A percentile compares a stretch with the other conserved stretches of the same genome.
Conservation (phyloP, 2,797 vertebrate genomes). For the Enteromius fasciolatus region DNA sequence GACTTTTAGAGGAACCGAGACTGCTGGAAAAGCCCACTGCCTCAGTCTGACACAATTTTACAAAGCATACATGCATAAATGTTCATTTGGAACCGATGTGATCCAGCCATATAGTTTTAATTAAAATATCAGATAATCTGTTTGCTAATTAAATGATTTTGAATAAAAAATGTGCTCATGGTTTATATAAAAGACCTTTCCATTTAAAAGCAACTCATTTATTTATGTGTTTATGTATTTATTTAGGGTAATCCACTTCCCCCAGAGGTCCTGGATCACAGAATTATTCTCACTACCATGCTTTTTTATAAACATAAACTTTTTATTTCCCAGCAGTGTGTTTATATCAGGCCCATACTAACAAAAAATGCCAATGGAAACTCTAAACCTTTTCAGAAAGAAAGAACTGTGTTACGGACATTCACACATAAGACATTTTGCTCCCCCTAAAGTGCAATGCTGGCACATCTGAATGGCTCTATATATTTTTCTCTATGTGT, state of each 20-base stretch:
- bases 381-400: not conserved
- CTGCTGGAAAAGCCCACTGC: conserved; percentile 3
- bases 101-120: not conserved
- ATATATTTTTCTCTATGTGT: not conserved
- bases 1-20: conserved; percentile 5
- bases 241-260: not conserved
- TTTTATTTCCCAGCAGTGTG: not conserved
- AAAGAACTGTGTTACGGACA: not conserved
- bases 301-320: conserved; percentile 3
- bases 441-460: conserved; percentile 19
- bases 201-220: not conserved
- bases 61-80: not conserved
- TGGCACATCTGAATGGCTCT: conserved; percentile 22
- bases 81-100: not conserved
- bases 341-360: conserved; percentile 5
- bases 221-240: not conserved
- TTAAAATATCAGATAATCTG: not conserved
- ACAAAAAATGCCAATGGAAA: not conserved
- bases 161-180: not conserved
- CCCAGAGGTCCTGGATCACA: not conserved
- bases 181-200: not conserved
- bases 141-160: not conserved
- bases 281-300: not conserved
- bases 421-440: not conserved
- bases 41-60: not conserved